Base-by-base conservation (phyloP, 1,140 invertebrate genomes). In the Drosophila sucinea region DNA sequence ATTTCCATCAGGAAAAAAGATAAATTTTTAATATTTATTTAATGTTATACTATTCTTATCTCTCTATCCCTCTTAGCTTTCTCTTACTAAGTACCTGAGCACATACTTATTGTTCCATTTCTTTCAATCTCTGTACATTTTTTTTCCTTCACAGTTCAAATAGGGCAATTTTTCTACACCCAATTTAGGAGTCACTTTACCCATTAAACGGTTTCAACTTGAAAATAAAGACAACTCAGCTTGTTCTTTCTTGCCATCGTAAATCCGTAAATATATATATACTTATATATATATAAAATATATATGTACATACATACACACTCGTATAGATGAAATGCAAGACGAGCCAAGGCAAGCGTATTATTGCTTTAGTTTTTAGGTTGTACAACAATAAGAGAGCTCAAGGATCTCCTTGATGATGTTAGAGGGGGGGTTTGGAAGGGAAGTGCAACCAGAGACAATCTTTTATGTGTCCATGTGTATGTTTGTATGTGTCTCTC, bases 281-380 rank as follows among this genome's bases (percentile, higher is more conserved):
- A 78, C 70, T 70, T 78, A 67, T 62, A 35, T 44, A 55, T 33
- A 67, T 58, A 67, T 61, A 68, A 11, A 1, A 3, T n/a, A 25
- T 40, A 60, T 55, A 60, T 63, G 60, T 73, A 60, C 68, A 51
- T 55, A 29, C 33, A 58, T 33, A 66, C 32, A 70, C 1, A 64
- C 77, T 77, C 73, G 73, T 78, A 44, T 38, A 58, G 73, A 76
- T 75, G 77, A 56, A 73, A 29, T 67, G 75, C 47, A 77, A 79
- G 71, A 79, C 70, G 82, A 67, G 70, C 58, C 78, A 86, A 87
- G 83, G 83, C 70, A 77, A 87, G 83, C 84, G 84, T 89, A 87
- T 87, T 87, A 87, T 87, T 89, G 83, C 84, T 80, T 86, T 69
- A 78, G 78, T 81, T 78, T 81, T 85, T 66, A 68, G 77, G 73